Conservation (phyloP, 2,113 vertebrate genomes). For the Oncorhynchus gorbuscha region DNA sequence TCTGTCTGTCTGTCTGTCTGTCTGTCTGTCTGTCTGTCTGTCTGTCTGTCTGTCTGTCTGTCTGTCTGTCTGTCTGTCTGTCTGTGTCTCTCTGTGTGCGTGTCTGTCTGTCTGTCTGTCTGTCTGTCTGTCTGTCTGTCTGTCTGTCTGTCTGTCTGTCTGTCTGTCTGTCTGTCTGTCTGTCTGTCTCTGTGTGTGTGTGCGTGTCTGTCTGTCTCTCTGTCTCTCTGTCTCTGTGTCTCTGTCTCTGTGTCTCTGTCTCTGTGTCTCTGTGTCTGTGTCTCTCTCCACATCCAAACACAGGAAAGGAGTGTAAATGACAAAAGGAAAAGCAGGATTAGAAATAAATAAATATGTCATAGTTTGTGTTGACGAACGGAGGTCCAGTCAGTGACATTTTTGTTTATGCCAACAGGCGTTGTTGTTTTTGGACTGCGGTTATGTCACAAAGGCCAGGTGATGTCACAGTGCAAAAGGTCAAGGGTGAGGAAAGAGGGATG, state of each 20-base stretch:
- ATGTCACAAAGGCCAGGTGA: too few species aligned
- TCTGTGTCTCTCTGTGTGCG: background rate
- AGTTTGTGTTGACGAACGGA: background rate
- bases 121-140: too few species aligned
- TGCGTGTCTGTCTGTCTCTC: background rate
- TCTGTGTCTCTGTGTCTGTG: background rate
- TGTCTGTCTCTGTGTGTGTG: background rate
- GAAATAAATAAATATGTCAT: background rate
- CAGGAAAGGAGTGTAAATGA: too few species aligned
- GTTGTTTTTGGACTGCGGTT: too few species aligned
- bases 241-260: background rate
- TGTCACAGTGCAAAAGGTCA: background rate
- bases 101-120: too few species aligned
- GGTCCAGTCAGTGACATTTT: background rate
- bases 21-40: too few species aligned
- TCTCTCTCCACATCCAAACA: background rate
- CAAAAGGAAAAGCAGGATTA: background rate
- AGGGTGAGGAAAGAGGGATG: background rate
- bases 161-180: too few species aligned
- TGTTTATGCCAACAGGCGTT: too few species aligned
- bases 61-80: background rate
- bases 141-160: too few species aligned
- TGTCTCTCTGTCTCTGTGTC: background rate
- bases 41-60: background rate
- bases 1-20: too few species aligned